phyloP scores from a whole-genome alignment of 2,113 vertebrate genomes.

The Ceratotherium simum region DNA sequence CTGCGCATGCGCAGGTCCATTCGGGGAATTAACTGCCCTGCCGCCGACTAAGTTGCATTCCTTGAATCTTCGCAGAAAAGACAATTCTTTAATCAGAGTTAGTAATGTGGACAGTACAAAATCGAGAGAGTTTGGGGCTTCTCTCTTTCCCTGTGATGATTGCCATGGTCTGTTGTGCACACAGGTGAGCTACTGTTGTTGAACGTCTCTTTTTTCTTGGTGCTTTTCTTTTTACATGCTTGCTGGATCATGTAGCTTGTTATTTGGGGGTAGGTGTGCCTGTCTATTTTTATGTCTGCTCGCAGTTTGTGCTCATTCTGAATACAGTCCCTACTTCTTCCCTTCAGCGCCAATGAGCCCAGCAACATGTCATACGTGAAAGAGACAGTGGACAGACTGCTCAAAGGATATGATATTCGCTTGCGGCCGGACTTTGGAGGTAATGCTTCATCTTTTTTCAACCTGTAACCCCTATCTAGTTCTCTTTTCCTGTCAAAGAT shows the following conservation, averaged over 20 bases:
- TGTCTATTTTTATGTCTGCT: slow-evolving; percentile 68
- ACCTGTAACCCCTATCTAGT: slow-evolving; percentile 63
- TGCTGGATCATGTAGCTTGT: slow-evolving; percentile 47
- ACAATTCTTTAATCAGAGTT: slow-evolving; percentile 83
- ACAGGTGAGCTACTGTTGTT: slow-evolving; percentile 89
- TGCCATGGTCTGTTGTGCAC: slow-evolving; percentile 89
- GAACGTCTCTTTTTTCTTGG: slow-evolving; percentile 1
- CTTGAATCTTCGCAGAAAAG: slow-evolving; percentile 85
- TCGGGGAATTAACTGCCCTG: slow-evolving; percentile 86
- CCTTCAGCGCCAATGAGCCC: slow-evolving; percentile 89
- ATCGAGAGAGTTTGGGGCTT: slow-evolving; percentile 85
- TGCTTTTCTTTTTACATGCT: neutral
- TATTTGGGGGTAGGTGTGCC: slow-evolving; percentile 57
- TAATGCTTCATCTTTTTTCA: slow-evolving; percentile 84
- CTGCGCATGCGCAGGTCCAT: slow-evolving; percentile 88
- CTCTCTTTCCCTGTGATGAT: slow-evolving; percentile 88
- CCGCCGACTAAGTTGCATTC: slow-evolving; percentile 88
- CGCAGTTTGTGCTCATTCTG: slow-evolving; percentile 48
- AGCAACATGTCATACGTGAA: slow-evolving; percentile 96
- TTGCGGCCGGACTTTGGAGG: slow-evolving; percentile 94
- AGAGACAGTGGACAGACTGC: slow-evolving; percentile 93
- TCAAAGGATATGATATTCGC: slow-evolving; percentile 94
- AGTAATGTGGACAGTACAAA: slow-evolving; percentile 88
- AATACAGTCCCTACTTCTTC: slow-evolving; percentile 76
- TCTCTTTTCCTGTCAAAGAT: slow-evolving; percentile 39